Evolutionary conservation across 2,888 invertebrate species (phyloP).

Genomic region (Drosophila meridiana): DNA sequence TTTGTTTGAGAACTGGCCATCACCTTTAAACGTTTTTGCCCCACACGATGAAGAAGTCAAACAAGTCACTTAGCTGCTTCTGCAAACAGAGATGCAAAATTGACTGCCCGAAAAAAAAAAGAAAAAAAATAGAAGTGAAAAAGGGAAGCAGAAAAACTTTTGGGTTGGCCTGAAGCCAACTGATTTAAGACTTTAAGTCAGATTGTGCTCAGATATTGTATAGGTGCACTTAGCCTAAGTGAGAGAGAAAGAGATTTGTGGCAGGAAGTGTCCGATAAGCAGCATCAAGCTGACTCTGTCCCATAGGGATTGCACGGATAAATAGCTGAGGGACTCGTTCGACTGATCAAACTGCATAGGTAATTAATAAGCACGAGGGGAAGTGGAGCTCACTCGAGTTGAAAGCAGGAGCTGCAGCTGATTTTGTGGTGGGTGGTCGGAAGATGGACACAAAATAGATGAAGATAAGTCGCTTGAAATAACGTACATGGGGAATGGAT

Average conservation of each 20-base stretch:
- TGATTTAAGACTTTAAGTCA: slow-evolving; percentile 63
- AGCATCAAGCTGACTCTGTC: slow-evolving; percentile 27
- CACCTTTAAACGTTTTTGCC: slow-evolving; percentile 53
- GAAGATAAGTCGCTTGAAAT: background rate
- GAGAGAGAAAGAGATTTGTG: slow-evolving; percentile 59
- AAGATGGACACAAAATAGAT: slow-evolving; percentile 17
- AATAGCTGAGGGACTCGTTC: slow-evolving; percentile 9
- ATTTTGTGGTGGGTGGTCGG: slow-evolving; percentile 7
- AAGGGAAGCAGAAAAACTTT: background rate
- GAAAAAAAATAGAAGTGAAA: background rate
- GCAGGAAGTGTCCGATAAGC: slow-evolving; percentile 71
- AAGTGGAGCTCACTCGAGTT: background rate
- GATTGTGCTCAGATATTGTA: slow-evolving; percentile 39
- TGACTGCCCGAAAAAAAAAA: slow-evolving; percentile 18
- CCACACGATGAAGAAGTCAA: slow-evolving; percentile 72
- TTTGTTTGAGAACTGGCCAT: slow-evolving; percentile 41
- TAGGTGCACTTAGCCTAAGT: slow-evolving; percentile 50
- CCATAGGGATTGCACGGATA: slow-evolving; percentile 22
- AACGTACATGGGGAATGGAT: background rate
- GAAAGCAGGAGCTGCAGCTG: background rate
- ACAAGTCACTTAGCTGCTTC: slow-evolving; percentile 69
- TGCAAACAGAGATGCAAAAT: slow-evolving; percentile 60
- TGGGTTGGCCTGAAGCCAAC: slow-evolving; percentile 54
- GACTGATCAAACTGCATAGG: slow-evolving; percentile 40
- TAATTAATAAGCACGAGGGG: slow-evolving; percentile 30